phyloP scores from a whole-genome alignment of 2,113 vertebrate genomes.

The Heptranchias perlo region DNA sequence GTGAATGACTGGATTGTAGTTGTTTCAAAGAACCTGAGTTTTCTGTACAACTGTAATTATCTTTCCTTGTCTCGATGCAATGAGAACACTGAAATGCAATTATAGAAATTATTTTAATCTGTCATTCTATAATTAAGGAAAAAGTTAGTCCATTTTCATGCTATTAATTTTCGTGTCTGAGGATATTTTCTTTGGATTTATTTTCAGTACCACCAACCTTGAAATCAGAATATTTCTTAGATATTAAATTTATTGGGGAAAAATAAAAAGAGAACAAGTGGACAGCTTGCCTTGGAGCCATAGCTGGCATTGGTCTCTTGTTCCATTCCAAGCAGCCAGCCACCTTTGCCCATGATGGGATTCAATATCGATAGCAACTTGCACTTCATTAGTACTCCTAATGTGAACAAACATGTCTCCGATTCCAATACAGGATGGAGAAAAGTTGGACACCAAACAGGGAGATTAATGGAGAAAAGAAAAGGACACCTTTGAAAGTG shows the following conservation, averaged over 20 bases:
- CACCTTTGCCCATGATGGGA: neutral
- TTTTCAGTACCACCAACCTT: neutral
- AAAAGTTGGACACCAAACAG: neutral
- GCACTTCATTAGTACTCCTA: neutral
- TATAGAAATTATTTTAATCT: slow-evolving; percentile 4
- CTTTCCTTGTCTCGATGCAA: neutral
- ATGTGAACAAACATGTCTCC: neutral
- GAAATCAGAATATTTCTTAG: neutral
- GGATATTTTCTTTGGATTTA: neutral
- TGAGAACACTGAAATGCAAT: neutral
- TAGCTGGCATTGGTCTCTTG: neutral
- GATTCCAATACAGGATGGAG: neutral
- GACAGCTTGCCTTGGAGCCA: neutral
- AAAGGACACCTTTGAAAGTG: neutral
- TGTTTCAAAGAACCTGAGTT: neutral
- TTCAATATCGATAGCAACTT: neutral
- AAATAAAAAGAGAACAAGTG: neutral
- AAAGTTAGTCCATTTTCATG: neutral
- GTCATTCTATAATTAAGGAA: neutral
- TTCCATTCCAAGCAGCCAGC: neutral
- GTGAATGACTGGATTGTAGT: neutral
- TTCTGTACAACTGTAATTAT: neutral
- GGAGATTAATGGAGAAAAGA: neutral
- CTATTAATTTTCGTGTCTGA: neutral
- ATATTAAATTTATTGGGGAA: neutral